Conservation (phyloP, 2,113 vertebrate species). For the Zosterops lateralis region DNA sequence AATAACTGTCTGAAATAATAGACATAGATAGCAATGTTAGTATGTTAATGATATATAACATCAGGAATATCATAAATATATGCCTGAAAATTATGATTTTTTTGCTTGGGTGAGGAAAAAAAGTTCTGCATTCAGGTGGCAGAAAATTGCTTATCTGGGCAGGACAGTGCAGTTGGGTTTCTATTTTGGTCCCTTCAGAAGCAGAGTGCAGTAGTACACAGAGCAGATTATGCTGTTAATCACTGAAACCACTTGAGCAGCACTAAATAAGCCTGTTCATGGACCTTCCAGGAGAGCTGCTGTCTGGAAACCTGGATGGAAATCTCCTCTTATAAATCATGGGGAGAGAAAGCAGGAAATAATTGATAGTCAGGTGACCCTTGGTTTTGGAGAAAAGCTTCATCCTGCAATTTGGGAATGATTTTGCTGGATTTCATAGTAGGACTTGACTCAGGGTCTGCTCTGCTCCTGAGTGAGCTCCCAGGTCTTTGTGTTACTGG, state of each 20-base stretch:
- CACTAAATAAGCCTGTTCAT: neutral
- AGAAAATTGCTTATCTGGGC: constrained; percentile 4
- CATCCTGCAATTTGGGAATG: neutral
- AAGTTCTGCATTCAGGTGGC: neutral
- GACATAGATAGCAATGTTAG: too few relatives aligned
- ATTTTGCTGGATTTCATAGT: neutral
- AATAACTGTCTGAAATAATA: neutral
- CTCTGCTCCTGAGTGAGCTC: neutral
- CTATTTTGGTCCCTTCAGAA: constrained; percentile 4
- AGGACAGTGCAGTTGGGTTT: neutral
- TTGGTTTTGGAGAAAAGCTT: neutral
- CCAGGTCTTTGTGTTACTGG: neutral
- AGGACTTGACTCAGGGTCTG: neutral
- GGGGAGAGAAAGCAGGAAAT: neutral
- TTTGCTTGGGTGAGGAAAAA: neutral
- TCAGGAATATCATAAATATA: neutral
- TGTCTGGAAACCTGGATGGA: neutral
- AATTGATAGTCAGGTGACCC: neutral
- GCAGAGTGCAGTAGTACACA: neutral
- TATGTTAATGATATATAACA: neutral
- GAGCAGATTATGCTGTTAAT: neutral
- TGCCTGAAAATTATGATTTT: neutral
- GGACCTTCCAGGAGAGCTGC: neutral
- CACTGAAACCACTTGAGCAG: neutral
- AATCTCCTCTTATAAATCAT: neutral